Evolutionary conservation across 2,888 invertebrate genomes (phyloP).

Genomic region (Eupithecia insigniata): DNA sequence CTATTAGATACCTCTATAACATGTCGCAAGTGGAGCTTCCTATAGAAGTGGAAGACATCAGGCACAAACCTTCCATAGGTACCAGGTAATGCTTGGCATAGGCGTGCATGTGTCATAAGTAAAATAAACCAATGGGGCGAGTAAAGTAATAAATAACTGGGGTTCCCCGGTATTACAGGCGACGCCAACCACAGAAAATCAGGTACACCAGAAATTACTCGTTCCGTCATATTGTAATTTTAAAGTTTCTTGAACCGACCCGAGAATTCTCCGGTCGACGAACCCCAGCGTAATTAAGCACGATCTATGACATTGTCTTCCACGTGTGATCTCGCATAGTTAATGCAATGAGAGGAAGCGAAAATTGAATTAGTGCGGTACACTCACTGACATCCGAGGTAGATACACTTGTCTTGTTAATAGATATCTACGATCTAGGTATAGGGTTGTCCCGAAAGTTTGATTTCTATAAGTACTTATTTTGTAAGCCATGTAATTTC

Average conservation of each 20-base stretch:
- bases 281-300: conserved; percentile 32
- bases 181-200: not conserved
- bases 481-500: too few relatives aligned
- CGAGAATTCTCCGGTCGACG: conserved; percentile 29
- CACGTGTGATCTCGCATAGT: conserved; percentile 40
- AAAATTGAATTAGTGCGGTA: conserved; percentile 70
- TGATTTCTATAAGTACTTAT: too few relatives aligned
- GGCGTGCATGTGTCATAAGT: not conserved
- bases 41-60: not conserved
- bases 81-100: not conserved
- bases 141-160: not conserved
- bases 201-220: not conserved
- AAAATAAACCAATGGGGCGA: not conserved
- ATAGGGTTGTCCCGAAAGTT: conserved; percentile 60
- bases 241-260: conserved; percentile 8
- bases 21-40: too few relatives aligned
- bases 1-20: too few relatives aligned
- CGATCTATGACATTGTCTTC: conserved; percentile 36
- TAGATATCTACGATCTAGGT: conserved; percentile 44
- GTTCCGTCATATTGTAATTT: not conserved
- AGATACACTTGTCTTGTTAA: conserved; percentile 1
- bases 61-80: not conserved
- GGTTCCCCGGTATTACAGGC: not conserved
- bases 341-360: conserved; percentile 73
- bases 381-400: conserved; percentile 1